These are phyloP conservation scores for Diadromus collaris DNA, from an alignment of 2,888 invertebrate species.

Conservation along the genomic window DNA sequence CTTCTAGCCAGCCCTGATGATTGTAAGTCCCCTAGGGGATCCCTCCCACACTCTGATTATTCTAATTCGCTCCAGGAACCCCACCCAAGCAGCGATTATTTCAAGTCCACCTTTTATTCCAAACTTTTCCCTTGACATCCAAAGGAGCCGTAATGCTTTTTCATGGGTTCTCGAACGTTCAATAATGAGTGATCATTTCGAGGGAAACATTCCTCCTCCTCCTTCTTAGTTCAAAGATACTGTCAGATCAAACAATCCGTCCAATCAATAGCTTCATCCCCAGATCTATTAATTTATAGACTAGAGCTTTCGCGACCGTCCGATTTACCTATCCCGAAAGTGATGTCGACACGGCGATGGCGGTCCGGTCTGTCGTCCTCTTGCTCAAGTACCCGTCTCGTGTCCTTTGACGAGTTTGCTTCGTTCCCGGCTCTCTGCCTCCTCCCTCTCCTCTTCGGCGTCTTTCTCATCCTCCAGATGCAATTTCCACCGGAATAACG, in stretches of 20 bases:
- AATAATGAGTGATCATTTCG: neutral
- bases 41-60: too few relatives aligned
- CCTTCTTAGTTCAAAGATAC: neutral
- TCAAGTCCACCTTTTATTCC: too few relatives aligned
- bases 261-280: slow-evolving; percentile 22
- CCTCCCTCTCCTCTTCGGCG: slow-evolving; percentile 9
- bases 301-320: slow-evolving; percentile 12
- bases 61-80: too few relatives aligned
- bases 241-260: slow-evolving; percentile 17
- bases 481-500: slow-evolving; percentile 55
- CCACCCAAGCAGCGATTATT: too few relatives aligned
- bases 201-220: neutral
- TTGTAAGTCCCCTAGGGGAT: too few relatives aligned
- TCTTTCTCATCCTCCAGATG: slow-evolving; percentile 38
- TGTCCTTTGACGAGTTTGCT: slow-evolving; percentile 40
- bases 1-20: too few relatives aligned
- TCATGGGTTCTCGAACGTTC: neutral
- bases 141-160: too few relatives aligned
- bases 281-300: slow-evolving; percentile 29
- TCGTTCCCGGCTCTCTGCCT: neutral
- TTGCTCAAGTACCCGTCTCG: slow-evolving; percentile 27
- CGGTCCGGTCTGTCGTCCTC: slow-evolving; percentile 31
- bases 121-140: too few relatives aligned
- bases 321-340: neutral
- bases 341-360: slow-evolving; percentile 19